phyloP scores from a whole-genome alignment of 2,888 invertebrate species.

The Mimas tiliae region DNA sequence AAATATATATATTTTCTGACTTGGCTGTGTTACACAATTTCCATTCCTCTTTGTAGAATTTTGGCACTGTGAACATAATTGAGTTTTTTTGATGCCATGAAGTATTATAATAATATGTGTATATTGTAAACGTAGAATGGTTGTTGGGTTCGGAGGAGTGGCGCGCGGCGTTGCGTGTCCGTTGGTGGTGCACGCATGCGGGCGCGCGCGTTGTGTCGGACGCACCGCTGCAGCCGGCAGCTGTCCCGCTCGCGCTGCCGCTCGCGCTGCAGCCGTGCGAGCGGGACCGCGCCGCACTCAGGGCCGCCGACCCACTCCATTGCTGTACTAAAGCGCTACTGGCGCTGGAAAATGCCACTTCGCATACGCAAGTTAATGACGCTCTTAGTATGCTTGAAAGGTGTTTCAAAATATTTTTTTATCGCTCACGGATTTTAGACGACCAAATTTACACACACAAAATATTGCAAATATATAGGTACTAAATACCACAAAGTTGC shows the following conservation, averaged over 20 bases:
- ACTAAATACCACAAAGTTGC: too few species aligned
- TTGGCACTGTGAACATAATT: too few species aligned
- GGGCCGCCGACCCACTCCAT: constrained; percentile 79
- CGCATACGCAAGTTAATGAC: constrained; percentile 83
- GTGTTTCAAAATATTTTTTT: constrained; percentile 54
- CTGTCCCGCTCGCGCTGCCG: constrained; percentile 53
- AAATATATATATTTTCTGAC: too few species aligned
- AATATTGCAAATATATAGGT: too few species aligned
- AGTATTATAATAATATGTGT: background rate
- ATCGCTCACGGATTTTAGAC: too few species aligned
- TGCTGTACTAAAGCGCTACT: constrained; percentile 81
- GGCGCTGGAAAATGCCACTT: constrained; percentile 86
- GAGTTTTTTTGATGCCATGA: too few species aligned
- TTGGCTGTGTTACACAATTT: too few species aligned
- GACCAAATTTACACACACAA: background rate
- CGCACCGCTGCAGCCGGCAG: constrained; percentile 49
- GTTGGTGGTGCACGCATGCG: constrained; percentile 61
- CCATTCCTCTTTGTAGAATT: too few species aligned
- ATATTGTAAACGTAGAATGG: constrained; percentile 61
- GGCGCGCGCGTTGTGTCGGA: constrained; percentile 46
- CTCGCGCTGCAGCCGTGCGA: constrained; percentile 55
- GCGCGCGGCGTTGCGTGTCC: constrained; percentile 63
- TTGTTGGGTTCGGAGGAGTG: constrained; percentile 64
- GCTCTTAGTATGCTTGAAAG: constrained; percentile 83
- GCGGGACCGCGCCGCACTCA: constrained; percentile 69